A percentile compares a stretch with the other conserved stretches of the same genome.
phyloP scores from a whole-genome alignment of 2,888 invertebrate genomes.

The Nineta flava region DNA sequence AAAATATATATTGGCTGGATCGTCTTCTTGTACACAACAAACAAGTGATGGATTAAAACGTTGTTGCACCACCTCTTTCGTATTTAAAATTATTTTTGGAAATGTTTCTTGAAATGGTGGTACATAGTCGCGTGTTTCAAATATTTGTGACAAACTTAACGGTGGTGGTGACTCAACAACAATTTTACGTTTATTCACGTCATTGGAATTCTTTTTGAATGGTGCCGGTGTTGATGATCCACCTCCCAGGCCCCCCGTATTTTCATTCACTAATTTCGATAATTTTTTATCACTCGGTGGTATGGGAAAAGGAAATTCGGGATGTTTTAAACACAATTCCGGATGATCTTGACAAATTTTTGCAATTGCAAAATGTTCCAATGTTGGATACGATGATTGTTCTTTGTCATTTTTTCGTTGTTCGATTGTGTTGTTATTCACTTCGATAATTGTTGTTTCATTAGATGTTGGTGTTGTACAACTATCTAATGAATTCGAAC shows the following conservation, averaged over 20 bases:
- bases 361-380: slow-evolving; percentile 15
- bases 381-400: slow-evolving; percentile 4
- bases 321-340: slow-evolving; percentile 22
- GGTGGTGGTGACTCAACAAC: background rate
- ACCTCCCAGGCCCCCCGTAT: background rate
- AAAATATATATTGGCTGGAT: slow-evolving; percentile 24
- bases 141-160: slow-evolving; percentile 3
- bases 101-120: slow-evolving; percentile 2
- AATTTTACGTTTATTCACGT: background rate
- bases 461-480: background rate
- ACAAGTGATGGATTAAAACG: slow-evolving; percentile 13
- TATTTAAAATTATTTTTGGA: slow-evolving; percentile 3
- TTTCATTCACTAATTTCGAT: background rate
- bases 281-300: slow-evolving; percentile 10
- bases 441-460: background rate
- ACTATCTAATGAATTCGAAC: background rate
- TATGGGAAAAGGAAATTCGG: slow-evolving; percentile 26
- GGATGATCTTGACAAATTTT: slow-evolving; percentile 9
- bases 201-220: background rate
- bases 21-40: slow-evolving; percentile 16
- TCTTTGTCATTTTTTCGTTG: background rate
- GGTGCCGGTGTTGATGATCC: background rate
- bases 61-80: slow-evolving; percentile 18
- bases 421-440: background rate
- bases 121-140: slow-evolving; percentile 3